Conservation (phyloP, 2,113 vertebrate genomes). For the Anthoscopus minutus region DNA sequence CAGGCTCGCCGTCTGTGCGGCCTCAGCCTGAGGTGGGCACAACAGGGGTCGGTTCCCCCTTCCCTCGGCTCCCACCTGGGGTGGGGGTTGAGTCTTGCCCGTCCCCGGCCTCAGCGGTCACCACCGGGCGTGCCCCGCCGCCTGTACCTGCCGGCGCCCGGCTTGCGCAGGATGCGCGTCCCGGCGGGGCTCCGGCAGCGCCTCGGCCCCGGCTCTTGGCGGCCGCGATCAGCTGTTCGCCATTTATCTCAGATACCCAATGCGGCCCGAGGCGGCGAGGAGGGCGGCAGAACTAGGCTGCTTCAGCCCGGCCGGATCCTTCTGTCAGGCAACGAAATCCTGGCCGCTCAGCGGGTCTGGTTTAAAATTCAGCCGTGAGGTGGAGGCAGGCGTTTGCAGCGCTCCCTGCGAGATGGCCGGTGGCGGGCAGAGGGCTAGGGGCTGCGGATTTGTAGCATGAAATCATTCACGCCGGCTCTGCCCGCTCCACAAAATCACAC, state of each 20-base stretch:
- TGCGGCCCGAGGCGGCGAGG: not conserved
- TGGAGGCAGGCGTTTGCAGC: not conserved
- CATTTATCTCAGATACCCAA: not conserved
- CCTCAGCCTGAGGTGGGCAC: not conserved
- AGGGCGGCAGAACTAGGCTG: not conserved
- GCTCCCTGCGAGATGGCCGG: not conserved
- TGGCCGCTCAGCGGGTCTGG: not conserved
- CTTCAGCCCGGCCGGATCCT: not conserved
- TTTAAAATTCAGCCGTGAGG: not conserved
- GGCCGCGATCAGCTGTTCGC: not conserved
- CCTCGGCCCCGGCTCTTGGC: not conserved
- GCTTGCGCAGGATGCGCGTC: not conserved
- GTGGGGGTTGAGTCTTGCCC: not conserved
- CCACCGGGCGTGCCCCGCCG: not conserved
- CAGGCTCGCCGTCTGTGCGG: not conserved
- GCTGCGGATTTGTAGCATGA: conserved; percentile 23
- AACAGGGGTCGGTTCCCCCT: not conserved
- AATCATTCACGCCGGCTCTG: conserved; percentile 37
- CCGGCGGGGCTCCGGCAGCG: not conserved
- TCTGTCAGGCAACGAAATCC: conserved; percentile 11
- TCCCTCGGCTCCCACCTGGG: not conserved
- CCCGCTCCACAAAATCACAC: not conserved
- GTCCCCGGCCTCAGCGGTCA: too few relatives aligned
- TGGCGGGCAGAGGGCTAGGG: conserved; percentile 36
- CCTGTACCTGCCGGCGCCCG: not conserved